Percentiles rank a stretch among this genome's conserved stretches.
Conservation (phyloP, 2,888 invertebrate genomes). For the Drosophila imparisetae region DNA sequence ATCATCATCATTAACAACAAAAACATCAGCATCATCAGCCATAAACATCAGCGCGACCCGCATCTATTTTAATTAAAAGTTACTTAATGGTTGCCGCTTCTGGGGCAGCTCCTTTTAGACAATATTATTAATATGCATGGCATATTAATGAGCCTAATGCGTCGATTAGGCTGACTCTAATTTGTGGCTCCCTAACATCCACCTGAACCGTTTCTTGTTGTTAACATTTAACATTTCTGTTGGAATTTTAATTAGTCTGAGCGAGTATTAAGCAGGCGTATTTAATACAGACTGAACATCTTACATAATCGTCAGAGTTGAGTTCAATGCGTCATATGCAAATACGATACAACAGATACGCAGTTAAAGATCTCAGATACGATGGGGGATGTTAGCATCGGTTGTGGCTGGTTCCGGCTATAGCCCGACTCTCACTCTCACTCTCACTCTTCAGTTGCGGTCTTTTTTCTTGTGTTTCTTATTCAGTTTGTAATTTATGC, state of each 20-base stretch:
- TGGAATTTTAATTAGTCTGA: slow-evolving; percentile 54
- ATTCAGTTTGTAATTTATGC: slow-evolving; percentile 62
- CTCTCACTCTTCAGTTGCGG: slow-evolving; percentile 38
- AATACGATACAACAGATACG: slow-evolving; percentile 24
- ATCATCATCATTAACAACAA: not conserved
- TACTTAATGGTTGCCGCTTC: slow-evolving; percentile 59
- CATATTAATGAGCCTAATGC: slow-evolving; percentile 49
- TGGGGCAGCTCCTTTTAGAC: slow-evolving; percentile 41
- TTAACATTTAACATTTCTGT: slow-evolving; percentile 6
- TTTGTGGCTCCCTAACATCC: slow-evolving; percentile 29
- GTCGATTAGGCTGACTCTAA: slow-evolving; percentile 49
- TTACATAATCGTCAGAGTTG: slow-evolving; percentile 43
- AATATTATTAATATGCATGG: slow-evolving; percentile 8
- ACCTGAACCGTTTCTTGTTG: not conserved
- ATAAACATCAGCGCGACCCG: not conserved
- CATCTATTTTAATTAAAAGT: slow-evolving; percentile 62
- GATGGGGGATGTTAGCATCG: not conserved
- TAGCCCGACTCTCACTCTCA: slow-evolving; percentile 57
- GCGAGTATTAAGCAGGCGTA: slow-evolving; percentile 51
- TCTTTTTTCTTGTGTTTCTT: slow-evolving; percentile 16
- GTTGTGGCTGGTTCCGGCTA: slow-evolving; percentile 49
- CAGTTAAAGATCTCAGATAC: slow-evolving; percentile 15
- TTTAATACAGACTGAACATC: slow-evolving; percentile 40
- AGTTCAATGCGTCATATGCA: slow-evolving; percentile 52
- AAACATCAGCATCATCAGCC: not conserved